Conservation (phyloP, 2,113 vertebrate species). For the Pelobates fuscus region DNA sequence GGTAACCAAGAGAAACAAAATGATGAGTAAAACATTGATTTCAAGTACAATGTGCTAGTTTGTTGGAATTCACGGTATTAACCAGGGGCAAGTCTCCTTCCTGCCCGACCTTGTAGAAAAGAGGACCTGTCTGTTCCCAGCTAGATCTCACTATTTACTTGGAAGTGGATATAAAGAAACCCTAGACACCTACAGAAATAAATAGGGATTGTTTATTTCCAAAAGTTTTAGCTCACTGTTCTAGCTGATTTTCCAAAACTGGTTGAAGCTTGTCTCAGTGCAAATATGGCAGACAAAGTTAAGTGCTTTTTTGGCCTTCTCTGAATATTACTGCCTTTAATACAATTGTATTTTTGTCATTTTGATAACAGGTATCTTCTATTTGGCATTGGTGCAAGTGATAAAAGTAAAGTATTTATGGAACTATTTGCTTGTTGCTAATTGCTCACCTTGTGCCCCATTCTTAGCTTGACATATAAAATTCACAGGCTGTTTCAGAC, state of each 20-base stretch:
- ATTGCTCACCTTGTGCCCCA: not conserved
- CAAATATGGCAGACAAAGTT: constrained; percentile 20
- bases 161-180: not conserved
- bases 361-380: constrained; percentile 25
- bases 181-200: constrained; percentile 4
- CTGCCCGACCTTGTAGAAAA: no score
- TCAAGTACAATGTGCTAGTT: no score
- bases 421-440: constrained; percentile 9
- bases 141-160: not conserved
- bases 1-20: no score
- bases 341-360: not conserved
- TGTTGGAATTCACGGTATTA: no score
- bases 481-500: no score
- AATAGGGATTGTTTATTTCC: constrained; percentile 24
- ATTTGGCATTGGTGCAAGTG: not conserved
- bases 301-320: constrained; percentile 43
- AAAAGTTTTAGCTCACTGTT: not conserved
- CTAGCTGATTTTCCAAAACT: constrained; percentile 14
- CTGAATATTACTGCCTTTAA: constrained; percentile 24
- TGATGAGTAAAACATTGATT: no score
- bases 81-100: no score
- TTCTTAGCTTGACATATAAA: not conserved
- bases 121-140: no score
- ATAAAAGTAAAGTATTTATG: not conserved
- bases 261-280: constrained; percentile 15